These are phyloP conservation scores for Eurypyga helias DNA, from an alignment of 2,113 vertebrate species.

Conservation along the genomic window DNA sequence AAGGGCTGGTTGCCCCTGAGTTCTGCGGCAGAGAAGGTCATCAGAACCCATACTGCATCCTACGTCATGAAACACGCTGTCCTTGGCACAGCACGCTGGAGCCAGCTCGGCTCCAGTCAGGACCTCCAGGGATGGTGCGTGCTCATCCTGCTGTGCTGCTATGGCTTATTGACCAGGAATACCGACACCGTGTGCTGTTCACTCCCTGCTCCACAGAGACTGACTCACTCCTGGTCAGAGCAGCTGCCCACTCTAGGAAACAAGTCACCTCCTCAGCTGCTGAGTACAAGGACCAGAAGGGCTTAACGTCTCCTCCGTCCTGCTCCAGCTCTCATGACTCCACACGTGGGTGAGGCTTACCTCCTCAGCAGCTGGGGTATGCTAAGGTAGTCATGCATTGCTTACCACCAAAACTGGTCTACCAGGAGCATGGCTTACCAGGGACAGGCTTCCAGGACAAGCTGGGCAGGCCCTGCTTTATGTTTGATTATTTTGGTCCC, in stretches of 20 bases:
- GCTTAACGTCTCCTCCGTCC: neutral
- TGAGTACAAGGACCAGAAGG: neutral
- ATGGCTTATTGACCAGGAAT: neutral
- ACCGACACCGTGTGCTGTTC: neutral
- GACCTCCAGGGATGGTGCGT: neutral
- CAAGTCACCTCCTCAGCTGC: neutral
- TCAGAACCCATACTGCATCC: accelerated
- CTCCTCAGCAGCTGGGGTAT: neutral
- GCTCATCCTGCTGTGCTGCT: neutral
- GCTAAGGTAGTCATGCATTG: neutral
- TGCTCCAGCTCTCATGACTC: neutral
- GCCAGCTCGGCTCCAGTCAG: neutral
- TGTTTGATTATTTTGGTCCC: neutral
- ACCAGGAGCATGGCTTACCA: neutral
- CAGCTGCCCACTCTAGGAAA: neutral
- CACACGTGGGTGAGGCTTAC: neutral
- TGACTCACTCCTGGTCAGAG: neutral
- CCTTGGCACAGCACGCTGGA: accelerated
- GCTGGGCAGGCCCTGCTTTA: neutral
- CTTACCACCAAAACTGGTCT: neutral
- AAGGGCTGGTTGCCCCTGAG: neutral
- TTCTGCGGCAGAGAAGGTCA: neutral
- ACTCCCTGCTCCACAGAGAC: neutral
- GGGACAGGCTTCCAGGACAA: neutral
- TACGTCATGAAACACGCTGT: accelerated